Percentiles rank a stretch among this genome's conserved stretches.
These are phyloP conservation scores for Empis livida DNA, from an alignment of 2,888 invertebrate species.

Conservation along the genomic window DNA sequence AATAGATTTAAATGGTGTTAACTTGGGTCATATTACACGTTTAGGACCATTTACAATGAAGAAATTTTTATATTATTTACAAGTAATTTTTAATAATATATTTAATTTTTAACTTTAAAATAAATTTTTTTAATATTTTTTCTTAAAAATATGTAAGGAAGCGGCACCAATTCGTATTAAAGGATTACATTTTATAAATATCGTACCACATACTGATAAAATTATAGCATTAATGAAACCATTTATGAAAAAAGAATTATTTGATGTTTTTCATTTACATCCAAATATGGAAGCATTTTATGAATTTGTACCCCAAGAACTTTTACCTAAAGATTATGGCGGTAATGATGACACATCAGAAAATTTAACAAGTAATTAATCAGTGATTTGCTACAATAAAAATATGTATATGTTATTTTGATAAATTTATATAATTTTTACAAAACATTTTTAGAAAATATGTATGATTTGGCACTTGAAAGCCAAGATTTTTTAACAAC, in stretches of 20 bases:
- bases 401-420: no score
- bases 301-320: conserved; percentile 41
- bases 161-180: conserved; percentile 53
- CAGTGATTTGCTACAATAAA: no score
- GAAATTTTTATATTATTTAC: conserved; percentile 53
- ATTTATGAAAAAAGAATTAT: conserved; percentile 56
- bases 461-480: not conserved
- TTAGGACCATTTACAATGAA: conserved; percentile 50
- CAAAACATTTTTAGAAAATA: no score
- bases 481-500: not conserved
- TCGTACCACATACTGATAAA: conserved; percentile 56
- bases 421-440: no score
- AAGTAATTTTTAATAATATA: conserved; percentile 34
- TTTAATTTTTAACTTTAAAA: not conserved
- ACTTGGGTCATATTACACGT: conserved; percentile 49
- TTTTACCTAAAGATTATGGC: conserved; percentile 51
- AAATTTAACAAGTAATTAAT: conserved; percentile 18
- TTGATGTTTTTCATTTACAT: conserved; percentile 42
- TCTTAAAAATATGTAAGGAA: conserved; percentile 39
- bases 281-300: conserved; percentile 37
- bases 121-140: not conserved
- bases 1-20: conserved; percentile 48
- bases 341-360: conserved; percentile 39
- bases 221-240: conserved; percentile 54
- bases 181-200: conserved; percentile 56